These are phyloP conservation scores for Aphrophora alni DNA, from an alignment of 2,888 invertebrate genomes.

Conservation along the genomic window DNA sequence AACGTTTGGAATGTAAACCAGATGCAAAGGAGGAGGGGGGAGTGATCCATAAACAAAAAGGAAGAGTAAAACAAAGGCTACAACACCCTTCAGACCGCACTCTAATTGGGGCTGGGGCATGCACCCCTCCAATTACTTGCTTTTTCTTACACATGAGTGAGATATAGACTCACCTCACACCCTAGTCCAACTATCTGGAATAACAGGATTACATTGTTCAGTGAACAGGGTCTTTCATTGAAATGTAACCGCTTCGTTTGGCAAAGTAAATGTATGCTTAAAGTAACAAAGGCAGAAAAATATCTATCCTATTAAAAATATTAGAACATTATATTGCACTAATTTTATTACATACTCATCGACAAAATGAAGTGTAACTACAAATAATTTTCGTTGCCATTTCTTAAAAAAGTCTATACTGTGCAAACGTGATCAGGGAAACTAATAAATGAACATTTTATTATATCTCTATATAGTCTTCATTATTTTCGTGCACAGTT, in stretches of 20 bases:
- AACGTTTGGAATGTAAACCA: neutral
- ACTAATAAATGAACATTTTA: no score
- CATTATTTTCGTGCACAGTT: no score
- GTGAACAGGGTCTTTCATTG: neutral
- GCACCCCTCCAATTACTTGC: constrained; percentile 35
- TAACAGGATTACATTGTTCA: neutral
- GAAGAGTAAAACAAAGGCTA: neutral
- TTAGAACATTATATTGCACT: no score
- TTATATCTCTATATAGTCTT: no score
- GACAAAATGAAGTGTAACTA: no score
- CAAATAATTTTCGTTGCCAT: no score
- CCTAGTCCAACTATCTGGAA: neutral
- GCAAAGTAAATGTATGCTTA: neutral
- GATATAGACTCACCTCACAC: neutral
- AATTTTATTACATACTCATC: no score
- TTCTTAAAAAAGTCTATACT: no score
- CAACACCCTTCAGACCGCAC: neutral
- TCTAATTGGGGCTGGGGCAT: constrained; percentile 19
- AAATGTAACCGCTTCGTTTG: neutral
- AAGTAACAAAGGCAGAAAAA: neutral
- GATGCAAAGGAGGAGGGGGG: neutral
- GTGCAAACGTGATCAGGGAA: no score
- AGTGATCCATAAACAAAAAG: neutral
- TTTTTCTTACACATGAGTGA: constrained; percentile 35
- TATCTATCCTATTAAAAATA: no score